Conservation (phyloP, 30 jellyfish, hydroid and myxozoan genomes). For the Clytia hemisphaerica region DNA sequence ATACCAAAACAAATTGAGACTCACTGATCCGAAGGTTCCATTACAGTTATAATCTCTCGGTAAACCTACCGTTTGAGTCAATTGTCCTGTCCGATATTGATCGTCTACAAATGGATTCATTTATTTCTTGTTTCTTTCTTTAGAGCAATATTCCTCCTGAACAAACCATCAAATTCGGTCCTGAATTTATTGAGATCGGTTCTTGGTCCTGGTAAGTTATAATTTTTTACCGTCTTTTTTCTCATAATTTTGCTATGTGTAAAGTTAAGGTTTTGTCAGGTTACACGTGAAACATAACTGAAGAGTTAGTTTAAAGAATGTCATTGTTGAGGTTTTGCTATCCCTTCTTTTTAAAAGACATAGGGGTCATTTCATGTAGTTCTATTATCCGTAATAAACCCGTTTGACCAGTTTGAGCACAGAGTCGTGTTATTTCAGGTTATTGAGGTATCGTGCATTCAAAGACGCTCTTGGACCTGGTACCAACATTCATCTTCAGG, state of each 20-base stretch:
- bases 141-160: conserved; percentile 49
- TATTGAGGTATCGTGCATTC: conserved; percentile 77
- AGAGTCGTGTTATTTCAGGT: conserved; percentile 30
- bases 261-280: background rate
- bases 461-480: conserved; percentile 84
- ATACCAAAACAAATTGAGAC: conserved; percentile 13
- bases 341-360: background rate
- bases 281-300: background rate
- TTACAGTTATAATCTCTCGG: no score
- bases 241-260: background rate
- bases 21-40: conserved; percentile 28
- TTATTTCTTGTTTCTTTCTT: background rate
- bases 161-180: conserved; percentile 59
- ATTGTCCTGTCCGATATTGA: background rate
- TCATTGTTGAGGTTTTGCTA: background rate
- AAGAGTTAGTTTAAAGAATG: background rate
- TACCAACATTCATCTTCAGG: conserved; percentile 74
- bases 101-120: background rate
- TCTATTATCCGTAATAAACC: no score
- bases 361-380: no score
- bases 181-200: conserved; percentile 39
- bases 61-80: background rate
- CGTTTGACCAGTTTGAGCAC: no score
- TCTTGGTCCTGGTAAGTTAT: conserved; percentile 68
- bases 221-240: background rate